These are phyloP conservation scores for Isurus oxyrinchus DNA, from an alignment of 2,113 vertebrate genomes.

Conservation along the genomic window DNA sequence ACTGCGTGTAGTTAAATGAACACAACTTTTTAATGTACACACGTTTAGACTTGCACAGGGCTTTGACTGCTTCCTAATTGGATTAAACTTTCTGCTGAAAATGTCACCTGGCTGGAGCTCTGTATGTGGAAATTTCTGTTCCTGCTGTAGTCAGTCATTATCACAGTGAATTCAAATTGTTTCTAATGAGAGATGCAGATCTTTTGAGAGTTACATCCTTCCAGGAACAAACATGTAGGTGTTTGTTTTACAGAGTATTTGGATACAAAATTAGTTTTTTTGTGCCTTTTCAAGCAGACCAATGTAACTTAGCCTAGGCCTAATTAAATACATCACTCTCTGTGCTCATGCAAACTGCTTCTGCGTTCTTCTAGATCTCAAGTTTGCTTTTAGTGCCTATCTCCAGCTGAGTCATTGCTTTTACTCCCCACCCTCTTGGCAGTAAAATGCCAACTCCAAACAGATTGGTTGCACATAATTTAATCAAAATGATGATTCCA, in stretches of 20 bases:
- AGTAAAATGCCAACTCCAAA: neutral
- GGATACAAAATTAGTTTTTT: neutral
- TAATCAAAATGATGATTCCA: neutral
- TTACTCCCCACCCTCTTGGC: neutral
- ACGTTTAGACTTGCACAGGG: neutral
- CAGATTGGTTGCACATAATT: neutral
- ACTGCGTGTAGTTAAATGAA: neutral
- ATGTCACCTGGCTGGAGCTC: neutral
- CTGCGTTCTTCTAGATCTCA: neutral
- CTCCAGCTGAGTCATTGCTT: neutral
- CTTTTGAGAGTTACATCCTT: constrained; percentile 5
- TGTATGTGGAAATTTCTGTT: neutral
- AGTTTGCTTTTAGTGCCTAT: neutral
- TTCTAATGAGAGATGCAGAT: neutral
- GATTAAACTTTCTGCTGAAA: constrained; percentile 6
- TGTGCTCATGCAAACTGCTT: neutral
- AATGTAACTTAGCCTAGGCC: neutral
- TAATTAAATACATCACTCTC: neutral
- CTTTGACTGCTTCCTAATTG: neutral
- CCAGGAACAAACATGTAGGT: neutral
- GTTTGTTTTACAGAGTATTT: neutral
- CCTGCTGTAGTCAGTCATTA: neutral
- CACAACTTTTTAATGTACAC: neutral
- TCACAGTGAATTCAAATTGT: neutral
- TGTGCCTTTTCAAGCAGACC: neutral